Percentiles rank a stretch among this genome's conserved stretches.
phyloP scores from a whole-genome alignment of 2,113 vertebrate species.

The Calidris pygmaea region DNA sequence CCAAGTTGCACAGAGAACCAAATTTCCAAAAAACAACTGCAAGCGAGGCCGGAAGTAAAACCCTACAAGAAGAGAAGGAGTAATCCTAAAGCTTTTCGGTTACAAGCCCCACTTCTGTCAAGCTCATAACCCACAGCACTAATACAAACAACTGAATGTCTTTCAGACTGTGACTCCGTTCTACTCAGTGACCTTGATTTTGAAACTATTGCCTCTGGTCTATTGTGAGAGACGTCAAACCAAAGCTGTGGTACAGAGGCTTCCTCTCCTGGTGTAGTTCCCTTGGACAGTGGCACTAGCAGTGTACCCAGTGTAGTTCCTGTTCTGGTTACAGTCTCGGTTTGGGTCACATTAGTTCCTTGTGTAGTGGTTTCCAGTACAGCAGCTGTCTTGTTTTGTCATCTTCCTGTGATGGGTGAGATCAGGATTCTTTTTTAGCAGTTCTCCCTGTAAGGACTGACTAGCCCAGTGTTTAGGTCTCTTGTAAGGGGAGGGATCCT shows the following conservation, averaged over 20 bases:
- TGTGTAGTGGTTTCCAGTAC: constrained; percentile 25
- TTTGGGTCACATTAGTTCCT: constrained; percentile 32
- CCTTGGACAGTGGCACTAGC: not conserved
- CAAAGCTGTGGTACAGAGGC: not conserved
- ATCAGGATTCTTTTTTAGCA: not conserved
- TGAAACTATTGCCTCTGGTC: not conserved
- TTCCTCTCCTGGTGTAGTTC: not conserved
- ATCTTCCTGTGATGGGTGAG: not conserved
- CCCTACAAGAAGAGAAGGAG: not conserved
- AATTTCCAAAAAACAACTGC: not conserved
- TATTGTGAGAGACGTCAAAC: not conserved
- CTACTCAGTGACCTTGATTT: not conserved
- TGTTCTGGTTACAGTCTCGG: not conserved
- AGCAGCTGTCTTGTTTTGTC: not conserved
- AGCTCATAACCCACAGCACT: not conserved
- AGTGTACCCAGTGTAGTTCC: not conserved
- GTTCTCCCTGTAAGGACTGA: not conserved
- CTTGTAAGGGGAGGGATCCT: not conserved
- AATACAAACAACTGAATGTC: not conserved
- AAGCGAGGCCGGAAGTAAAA: constrained; percentile 33
- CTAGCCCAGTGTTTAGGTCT: not conserved
- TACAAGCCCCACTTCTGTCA: not conserved
- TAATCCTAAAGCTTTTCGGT: constrained; percentile 3
- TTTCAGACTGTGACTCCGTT: not conserved
- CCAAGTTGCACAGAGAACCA: not conserved